Evolutionary conservation across 2,797 vertebrate species (phyloP).

Genomic region (Sebastes steindachneri): DNA sequence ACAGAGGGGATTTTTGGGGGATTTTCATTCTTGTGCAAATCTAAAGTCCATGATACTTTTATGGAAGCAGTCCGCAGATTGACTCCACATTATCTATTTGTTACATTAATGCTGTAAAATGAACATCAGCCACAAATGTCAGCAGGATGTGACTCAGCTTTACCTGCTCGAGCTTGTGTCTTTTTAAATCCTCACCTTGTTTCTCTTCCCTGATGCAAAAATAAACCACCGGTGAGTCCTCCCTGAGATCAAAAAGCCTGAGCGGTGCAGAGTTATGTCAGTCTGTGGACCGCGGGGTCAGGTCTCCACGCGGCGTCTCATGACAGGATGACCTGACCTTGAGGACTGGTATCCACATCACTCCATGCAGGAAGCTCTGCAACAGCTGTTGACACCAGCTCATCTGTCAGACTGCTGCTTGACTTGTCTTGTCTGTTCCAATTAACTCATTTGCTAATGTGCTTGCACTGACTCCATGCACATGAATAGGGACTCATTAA

Average conservation of each 20-base stretch:
- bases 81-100: neutral
- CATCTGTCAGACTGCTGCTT: conserved; percentile 42
- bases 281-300: conserved; percentile 31
- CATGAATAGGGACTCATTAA: conserved; percentile 21
- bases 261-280: conserved; percentile 22
- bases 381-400: conserved; percentile 49
- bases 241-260: conserved; percentile 28
- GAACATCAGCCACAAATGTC: neutral
- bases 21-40: neutral
- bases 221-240: neutral
- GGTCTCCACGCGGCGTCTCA: conserved; percentile 11
- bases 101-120: neutral
- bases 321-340: conserved; percentile 36
- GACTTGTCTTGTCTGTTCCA: conserved; percentile 36
- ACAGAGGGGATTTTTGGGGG: neutral
- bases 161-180: neutral
- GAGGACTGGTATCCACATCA: conserved; percentile 58
- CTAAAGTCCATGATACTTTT: neutral
- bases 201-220: neutral
- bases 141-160: neutral
- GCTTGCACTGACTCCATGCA: conserved; percentile 1
- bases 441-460: conserved; percentile 25
- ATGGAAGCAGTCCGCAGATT: neutral
- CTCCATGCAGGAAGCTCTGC: conserved; percentile 18
- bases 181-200: neutral